A percentile compares a stretch with the other conserved stretches of the same genome.
phyloP scores from a whole-genome alignment of 2,888 invertebrate genomes.

The Tricholauxania praeusta region DNA sequence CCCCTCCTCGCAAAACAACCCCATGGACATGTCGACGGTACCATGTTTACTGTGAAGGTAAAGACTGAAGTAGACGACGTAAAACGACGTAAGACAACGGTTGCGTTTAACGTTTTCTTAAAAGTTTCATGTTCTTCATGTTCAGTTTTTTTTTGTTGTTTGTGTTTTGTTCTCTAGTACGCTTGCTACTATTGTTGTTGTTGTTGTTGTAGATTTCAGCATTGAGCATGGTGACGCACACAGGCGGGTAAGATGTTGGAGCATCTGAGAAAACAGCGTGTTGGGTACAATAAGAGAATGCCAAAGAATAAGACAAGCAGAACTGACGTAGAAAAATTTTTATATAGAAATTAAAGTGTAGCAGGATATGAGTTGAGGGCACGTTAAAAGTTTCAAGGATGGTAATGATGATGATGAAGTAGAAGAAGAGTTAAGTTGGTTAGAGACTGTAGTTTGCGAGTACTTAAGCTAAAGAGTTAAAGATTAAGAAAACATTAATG shows the following conservation, averaged over 20 bases:
- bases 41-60: neutral
- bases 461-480: too few relatives aligned
- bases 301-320: conserved; percentile 63
- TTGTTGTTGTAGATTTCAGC: conserved; percentile 36
- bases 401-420: conserved; percentile 18
- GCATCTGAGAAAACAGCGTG: conserved; percentile 30
- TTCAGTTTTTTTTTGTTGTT: conserved; percentile 26
- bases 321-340: conserved; percentile 51
- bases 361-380: conserved; percentile 7
- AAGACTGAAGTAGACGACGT: conserved; percentile 10
- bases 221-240: conserved; percentile 1
- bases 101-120: conserved; percentile 48
- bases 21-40: too few relatives aligned
- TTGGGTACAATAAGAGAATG: conserved; percentile 57
- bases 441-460: too few relatives aligned
- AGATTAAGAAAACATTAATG: too few relatives aligned
- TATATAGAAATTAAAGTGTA: conserved; percentile 27
- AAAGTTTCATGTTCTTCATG: conserved; percentile 53
- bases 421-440: too few relatives aligned
- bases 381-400: neutral
- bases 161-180: conserved; percentile 28
- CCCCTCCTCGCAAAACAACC: too few relatives aligned
- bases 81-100: conserved; percentile 42
- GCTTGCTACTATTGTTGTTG: conserved; percentile 35
- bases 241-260: neutral